These are phyloP conservation scores for Leptonema lineaticorne DNA, from an alignment of 1,140 invertebrate genomes.

Conservation along the genomic window DNA sequence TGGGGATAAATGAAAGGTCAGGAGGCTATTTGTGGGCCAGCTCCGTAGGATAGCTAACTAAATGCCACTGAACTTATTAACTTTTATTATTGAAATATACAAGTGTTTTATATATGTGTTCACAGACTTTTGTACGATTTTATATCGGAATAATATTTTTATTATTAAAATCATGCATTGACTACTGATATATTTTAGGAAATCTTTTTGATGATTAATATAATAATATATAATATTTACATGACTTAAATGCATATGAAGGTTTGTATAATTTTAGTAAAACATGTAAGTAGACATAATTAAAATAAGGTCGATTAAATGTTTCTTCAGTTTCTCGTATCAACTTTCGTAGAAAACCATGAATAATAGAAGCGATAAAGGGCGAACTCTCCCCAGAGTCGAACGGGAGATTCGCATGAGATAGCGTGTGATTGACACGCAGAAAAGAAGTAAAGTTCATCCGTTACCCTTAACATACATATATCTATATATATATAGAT, in stretches of 20 bases:
- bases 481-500: neutral
- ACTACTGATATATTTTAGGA: too few relatives aligned
- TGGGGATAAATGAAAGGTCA: slow-evolving; percentile 26
- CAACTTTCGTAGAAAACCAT: slow-evolving; percentile 23
- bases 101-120: neutral
- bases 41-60: slow-evolving; percentile 8
- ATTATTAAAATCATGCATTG: too few relatives aligned
- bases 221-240: too few relatives aligned
- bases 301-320: too few relatives aligned
- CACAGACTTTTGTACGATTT: neutral
- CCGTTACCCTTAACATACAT: neutral
- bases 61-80: slow-evolving; percentile 31
- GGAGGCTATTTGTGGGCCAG: slow-evolving; percentile 26
- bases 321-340: too few relatives aligned
- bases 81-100: slow-evolving; percentile 9
- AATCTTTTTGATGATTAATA: too few relatives aligned
- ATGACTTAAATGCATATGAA: too few relatives aligned
- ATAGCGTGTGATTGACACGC: slow-evolving; percentile 29
- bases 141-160: too few relatives aligned
- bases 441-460: slow-evolving; percentile 28
- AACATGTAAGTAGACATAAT: too few relatives aligned
- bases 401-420: slow-evolving; percentile 29
- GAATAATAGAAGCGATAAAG: slow-evolving; percentile 31
- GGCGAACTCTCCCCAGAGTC: slow-evolving; percentile 24
- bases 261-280: too few relatives aligned